Percentiles rank a stretch among this genome's conserved stretches.
Conservation (phyloP, 2,797 vertebrate species). For the Pteropus rufus region DNA sequence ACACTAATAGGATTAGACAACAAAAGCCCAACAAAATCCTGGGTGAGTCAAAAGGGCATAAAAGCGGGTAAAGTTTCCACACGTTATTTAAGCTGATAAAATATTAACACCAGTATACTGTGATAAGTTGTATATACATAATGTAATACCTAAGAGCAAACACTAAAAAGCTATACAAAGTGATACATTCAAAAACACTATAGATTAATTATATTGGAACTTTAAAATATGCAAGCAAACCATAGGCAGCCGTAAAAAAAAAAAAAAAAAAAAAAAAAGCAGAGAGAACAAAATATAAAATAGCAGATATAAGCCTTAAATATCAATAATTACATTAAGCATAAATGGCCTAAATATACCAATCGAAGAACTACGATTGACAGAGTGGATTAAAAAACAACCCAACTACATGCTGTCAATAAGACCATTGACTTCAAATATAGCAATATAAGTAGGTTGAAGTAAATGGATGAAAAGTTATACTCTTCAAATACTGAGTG, state of each 20-base stretch:
- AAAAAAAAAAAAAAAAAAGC: background rate
- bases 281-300: background rate
- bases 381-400: background rate
- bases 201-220: background rate
- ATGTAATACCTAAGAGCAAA: background rate
- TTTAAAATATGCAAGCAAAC: background rate
- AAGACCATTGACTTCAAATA: background rate
- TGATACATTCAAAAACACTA: background rate
- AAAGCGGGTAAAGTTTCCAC: background rate
- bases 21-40: background rate
- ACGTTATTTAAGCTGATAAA: background rate
- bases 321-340: background rate
- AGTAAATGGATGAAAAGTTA: background rate
- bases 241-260: background rate
- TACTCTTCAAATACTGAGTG: background rate
- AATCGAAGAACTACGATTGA: background rate
- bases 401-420: background rate
- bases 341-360: background rate
- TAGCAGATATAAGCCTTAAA: background rate
- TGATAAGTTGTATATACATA: background rate
- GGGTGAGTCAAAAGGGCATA: background rate
- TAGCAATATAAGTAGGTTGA: background rate
- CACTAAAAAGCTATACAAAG: background rate
- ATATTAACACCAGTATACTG: background rate
- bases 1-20: background rate